These are phyloP conservation scores for Oscheius sp. DNA, from an alignment of 2,888 invertebrate genomes.

Conservation along the genomic window DNA sequence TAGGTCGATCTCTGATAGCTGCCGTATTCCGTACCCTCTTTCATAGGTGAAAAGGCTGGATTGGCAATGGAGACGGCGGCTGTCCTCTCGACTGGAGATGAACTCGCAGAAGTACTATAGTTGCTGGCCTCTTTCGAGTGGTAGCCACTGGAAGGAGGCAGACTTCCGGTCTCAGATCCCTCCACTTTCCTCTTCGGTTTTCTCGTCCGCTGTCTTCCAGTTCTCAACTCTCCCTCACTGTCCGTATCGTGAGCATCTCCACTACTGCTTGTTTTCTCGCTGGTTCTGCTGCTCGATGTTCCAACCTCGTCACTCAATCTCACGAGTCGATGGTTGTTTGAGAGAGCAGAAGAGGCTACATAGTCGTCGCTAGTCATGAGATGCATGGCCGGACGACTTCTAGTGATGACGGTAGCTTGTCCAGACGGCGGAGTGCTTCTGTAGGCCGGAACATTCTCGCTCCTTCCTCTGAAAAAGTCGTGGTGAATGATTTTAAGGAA, in stretches of 20 bases:
- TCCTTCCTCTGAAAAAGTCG: constrained; percentile 44
- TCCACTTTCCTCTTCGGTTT: constrained; percentile 44
- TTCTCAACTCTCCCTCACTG: constrained; percentile 46
- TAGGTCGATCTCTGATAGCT: constrained; percentile 25
- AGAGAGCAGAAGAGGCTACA: constrained; percentile 62
- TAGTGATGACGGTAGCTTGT: constrained; percentile 53
- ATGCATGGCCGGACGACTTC: constrained; percentile 54
- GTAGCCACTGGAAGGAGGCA: constrained; percentile 68
- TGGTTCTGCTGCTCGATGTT: constrained; percentile 50
- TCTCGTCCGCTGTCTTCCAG: constrained; percentile 35
- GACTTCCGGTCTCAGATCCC: constrained; percentile 45
- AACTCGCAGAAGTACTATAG: constrained; percentile 57
- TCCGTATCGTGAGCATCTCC: constrained; percentile 55
- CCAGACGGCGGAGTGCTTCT: constrained; percentile 59
- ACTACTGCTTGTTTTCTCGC: constrained; percentile 52
- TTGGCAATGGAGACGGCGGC: constrained; percentile 56
- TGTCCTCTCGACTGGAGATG: constrained; percentile 50
- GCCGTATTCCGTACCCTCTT: constrained; percentile 39
- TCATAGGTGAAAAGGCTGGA: constrained; percentile 49
- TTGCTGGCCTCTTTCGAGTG: constrained; percentile 65
- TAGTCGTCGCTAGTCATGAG: constrained; percentile 68
- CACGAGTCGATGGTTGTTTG: constrained; percentile 42
- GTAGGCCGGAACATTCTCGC: constrained; percentile 60
- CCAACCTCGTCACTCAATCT: constrained; percentile 54
- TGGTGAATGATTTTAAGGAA: not conserved